A percentile compares a stretch with the other conserved stretches of the same genome.
Evolutionary conservation across 2,797 vertebrate species (phyloP).

Genomic region (Selene dorsalis): DNA sequence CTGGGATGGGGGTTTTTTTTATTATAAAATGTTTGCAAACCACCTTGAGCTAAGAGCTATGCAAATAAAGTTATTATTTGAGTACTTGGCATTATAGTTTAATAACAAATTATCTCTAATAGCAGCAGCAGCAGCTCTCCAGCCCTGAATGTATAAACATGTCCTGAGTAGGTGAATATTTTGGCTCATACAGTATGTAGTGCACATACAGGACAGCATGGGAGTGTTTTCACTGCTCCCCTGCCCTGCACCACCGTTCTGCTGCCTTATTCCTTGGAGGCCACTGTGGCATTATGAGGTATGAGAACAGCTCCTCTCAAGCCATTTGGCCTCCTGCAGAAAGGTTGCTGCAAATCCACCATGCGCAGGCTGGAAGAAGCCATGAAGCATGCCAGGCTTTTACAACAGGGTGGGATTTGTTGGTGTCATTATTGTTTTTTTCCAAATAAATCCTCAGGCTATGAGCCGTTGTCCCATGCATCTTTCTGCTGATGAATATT

Average conservation of each 20-base stretch:
- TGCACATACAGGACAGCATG: conserved; percentile 36
- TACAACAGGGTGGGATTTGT: conserved; percentile 75
- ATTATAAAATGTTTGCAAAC: too few relatives aligned
- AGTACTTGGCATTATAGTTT: neutral
- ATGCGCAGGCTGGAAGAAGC: conserved; percentile 40
- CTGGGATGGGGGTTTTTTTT: neutral
- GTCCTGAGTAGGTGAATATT: neutral
- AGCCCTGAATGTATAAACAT: conserved; percentile 5
- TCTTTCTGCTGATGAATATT: conserved; percentile 80
- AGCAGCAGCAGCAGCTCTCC: neutral
- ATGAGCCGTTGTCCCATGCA: conserved; percentile 61
- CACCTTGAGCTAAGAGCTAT: too few relatives aligned
- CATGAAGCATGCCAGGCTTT: conserved; percentile 65
- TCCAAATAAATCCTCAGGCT: conserved; percentile 74
- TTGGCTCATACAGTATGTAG: conserved; percentile 42
- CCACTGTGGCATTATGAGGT: conserved; percentile 67
- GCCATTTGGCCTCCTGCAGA: conserved; percentile 73
- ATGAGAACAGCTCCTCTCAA: conserved; percentile 68
- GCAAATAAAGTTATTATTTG: neutral
- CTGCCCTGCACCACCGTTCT: conserved; percentile 27
- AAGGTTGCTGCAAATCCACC: conserved; percentile 75
- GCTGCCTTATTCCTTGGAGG: conserved; percentile 58
- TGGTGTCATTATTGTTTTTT: conserved; percentile 70
- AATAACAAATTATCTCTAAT: neutral
- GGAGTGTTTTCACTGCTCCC: conserved; percentile 26